phyloP scores from a whole-genome alignment of 2,113 vertebrate genomes.

The Eudyptes chrysolophus region DNA sequence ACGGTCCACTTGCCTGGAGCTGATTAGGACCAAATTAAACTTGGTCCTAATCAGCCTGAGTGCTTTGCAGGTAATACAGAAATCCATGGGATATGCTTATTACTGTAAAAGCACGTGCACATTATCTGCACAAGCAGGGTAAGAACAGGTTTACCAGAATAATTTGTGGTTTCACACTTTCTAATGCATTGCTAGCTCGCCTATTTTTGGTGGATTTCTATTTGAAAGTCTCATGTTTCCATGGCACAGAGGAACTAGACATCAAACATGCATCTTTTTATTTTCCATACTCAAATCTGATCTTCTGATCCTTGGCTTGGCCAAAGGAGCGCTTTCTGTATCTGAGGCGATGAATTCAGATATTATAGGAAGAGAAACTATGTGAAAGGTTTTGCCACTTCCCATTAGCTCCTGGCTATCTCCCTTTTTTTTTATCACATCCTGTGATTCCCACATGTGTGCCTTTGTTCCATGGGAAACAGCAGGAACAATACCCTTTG shows the following conservation, averaged over 20 bases:
- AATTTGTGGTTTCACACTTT: conserved; percentile 12
- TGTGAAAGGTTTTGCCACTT: neutral
- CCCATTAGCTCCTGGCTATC: neutral
- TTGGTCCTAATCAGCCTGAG: conserved; percentile 13
- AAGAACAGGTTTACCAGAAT: conserved; percentile 19
- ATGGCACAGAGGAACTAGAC: neutral
- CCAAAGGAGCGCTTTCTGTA: neutral
- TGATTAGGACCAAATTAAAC: conserved; percentile 55
- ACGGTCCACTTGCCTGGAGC: conserved; percentile 46
- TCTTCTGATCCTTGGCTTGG: neutral
- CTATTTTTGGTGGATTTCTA: neutral
- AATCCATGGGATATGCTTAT: conserved; percentile 45
- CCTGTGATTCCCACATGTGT: neutral
- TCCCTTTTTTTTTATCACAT: neutral
- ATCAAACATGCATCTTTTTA: neutral
- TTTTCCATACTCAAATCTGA: neutral
- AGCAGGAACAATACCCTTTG: conserved; percentile 28
- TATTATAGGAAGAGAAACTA: neutral
- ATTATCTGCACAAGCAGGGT: conserved; percentile 24
- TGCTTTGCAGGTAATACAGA: conserved; percentile 47
- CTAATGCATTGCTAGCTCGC: neutral
- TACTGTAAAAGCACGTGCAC: conserved; percentile 20
- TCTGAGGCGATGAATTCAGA: neutral
- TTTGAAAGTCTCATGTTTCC: neutral
- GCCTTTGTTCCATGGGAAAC: conserved; percentile 13